These are phyloP conservation scores for Otocyon megalotis DNA, from an alignment of 2,113 vertebrate species.

Conservation along the genomic window DNA sequence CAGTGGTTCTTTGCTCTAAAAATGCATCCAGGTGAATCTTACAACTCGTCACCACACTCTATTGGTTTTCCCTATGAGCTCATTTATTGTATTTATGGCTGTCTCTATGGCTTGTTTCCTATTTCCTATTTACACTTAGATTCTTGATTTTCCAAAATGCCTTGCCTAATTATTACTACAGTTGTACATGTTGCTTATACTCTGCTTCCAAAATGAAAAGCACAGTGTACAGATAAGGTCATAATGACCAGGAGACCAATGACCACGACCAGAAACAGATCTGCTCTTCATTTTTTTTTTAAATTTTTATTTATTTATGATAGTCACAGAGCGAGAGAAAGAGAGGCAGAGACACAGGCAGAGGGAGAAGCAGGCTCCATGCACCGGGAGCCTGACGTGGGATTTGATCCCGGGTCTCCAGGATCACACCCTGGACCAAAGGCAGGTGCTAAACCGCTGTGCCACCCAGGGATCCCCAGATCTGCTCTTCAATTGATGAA, in stretches of 20 bases:
- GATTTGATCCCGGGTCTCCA: too few species aligned
- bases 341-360: too few species aligned
- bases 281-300: not conserved
- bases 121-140: not conserved
- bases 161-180: not conserved
- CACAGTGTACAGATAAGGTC: not conserved
- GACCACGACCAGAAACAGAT: not conserved
- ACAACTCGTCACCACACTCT: not conserved
- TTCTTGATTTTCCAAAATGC: not conserved
- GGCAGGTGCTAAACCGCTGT: too few species aligned
- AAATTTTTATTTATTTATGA: too few species aligned
- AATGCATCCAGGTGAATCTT: not conserved
- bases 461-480: too few species aligned
- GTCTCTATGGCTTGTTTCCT: not conserved
- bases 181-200: not conserved
- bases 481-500: not conserved
- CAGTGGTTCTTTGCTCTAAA: not conserved
- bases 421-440: too few species aligned
- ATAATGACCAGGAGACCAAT: not conserved
- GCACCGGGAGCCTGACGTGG: too few species aligned
- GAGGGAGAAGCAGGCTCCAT: too few species aligned
- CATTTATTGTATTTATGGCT: not conserved
- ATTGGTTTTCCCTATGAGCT: not conserved
- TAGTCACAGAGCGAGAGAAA: too few species aligned
- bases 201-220: constrained; percentile 15